Percentiles rank a stretch among this genome's conserved stretches.
These are phyloP conservation scores for Fulmarus glacialis DNA, from an alignment of 2,113 vertebrate genomes.

Conservation along the genomic window DNA sequence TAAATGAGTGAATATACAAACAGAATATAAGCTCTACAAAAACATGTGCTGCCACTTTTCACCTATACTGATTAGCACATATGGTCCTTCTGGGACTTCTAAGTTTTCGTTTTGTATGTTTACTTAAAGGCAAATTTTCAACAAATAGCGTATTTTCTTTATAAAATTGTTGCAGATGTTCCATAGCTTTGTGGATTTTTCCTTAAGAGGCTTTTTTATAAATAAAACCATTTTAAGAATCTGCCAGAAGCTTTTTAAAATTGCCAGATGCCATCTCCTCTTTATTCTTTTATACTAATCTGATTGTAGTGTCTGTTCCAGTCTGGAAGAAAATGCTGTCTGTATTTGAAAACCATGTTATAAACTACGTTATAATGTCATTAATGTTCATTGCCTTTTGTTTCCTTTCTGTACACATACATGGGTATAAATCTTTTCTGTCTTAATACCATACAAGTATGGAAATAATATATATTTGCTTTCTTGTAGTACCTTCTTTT, in stretches of 20 bases:
- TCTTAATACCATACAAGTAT: neutral
- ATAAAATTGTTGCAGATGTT: neutral
- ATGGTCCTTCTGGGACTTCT: neutral
- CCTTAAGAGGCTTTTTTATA: neutral
- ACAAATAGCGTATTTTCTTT: neutral
- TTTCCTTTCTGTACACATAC: neutral
- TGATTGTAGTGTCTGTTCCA: neutral
- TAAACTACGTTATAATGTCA: neutral
- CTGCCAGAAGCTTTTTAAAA: neutral
- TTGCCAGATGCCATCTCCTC: neutral
- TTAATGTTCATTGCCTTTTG: neutral
- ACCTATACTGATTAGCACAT: neutral
- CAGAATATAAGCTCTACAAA: neutral
- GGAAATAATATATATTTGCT: neutral
- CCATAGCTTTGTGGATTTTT: neutral
- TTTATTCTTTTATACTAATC: constrained; percentile 13
- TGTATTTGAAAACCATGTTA: neutral
- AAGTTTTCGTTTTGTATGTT: neutral
- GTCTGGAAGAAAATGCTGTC: neutral
- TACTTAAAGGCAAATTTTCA: neutral
- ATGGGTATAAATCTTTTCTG: neutral
- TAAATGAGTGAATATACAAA: neutral
- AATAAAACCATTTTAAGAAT: neutral
- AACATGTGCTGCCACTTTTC: neutral
- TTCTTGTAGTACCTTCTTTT: constrained; percentile 86